Evolutionary conservation across 2,797 vertebrate genomes (phyloP).

Genomic region (Chaenodraco wilsoni): DNA sequence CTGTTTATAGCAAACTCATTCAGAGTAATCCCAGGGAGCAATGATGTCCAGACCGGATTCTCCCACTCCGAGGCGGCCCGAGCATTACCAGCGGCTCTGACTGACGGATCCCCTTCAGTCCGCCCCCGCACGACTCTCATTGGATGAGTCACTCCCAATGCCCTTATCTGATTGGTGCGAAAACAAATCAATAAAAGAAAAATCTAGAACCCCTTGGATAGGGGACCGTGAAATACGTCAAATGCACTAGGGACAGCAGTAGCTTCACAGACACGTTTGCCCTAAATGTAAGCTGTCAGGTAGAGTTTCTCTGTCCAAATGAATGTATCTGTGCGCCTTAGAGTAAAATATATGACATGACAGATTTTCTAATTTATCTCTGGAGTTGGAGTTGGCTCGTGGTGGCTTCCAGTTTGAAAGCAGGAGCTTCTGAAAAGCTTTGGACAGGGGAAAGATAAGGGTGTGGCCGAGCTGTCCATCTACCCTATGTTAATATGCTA

Average conservation of each 20-base stretch:
- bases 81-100: slow-evolving; percentile 64
- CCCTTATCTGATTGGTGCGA: slow-evolving; percentile 67
- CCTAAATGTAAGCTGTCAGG: slow-evolving; percentile 26
- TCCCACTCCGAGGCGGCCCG: slow-evolving; percentile 64
- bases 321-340: not conserved
- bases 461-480: not conserved
- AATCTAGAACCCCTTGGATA: slow-evolving; percentile 79
- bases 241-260: not conserved
- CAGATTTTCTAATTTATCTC: not conserved
- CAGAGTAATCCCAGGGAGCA: slow-evolving; percentile 74
- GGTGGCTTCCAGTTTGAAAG: not conserved
- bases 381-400: not conserved
- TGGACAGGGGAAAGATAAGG: not conserved
- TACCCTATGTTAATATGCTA: not conserved
- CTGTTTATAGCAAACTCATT: slow-evolving; percentile 79
- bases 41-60: slow-evolving; percentile 77
- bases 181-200: slow-evolving; percentile 73
- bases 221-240: slow-evolving; percentile 51
- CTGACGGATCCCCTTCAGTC: slow-evolving; percentile 51
- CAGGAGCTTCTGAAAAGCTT: not conserved
- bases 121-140: slow-evolving; percentile 64
- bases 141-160: slow-evolving; percentile 54
- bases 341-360: not conserved
- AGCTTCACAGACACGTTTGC: rapidly evolving
- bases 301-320: not conserved